These are phyloP conservation scores for Agelaius tricolor DNA, from an alignment of 2,113 vertebrate genomes.

Conservation along the genomic window DNA sequence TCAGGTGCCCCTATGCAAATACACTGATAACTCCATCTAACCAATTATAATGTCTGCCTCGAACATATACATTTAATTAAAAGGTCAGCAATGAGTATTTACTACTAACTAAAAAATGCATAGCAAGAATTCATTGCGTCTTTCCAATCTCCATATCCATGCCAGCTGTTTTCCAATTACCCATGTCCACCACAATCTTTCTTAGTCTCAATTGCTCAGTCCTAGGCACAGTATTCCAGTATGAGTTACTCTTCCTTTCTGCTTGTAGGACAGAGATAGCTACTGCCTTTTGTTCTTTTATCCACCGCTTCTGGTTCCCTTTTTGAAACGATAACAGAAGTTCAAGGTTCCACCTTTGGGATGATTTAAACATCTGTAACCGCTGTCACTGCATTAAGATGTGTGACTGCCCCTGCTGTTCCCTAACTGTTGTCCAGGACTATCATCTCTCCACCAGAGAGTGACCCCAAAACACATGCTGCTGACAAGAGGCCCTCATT, in stretches of 20 bases:
- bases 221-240: background rate
- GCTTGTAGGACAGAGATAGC: background rate
- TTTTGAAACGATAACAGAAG: background rate
- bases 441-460: background rate
- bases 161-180: background rate
- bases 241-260: background rate
- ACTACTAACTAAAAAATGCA: background rate
- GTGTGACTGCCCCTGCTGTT: background rate
- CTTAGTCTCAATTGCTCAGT: background rate
- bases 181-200: background rate
- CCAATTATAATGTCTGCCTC: background rate
- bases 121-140: background rate
- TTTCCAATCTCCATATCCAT: background rate
- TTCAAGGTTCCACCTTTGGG: background rate
- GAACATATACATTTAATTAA: background rate
- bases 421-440: background rate
- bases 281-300: background rate
- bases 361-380: background rate
- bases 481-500: background rate
- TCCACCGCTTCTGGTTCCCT: background rate
- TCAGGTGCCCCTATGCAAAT: background rate
- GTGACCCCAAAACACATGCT: background rate
- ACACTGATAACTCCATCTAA: background rate
- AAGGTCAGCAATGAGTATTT: background rate
- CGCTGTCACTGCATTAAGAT: fast-evolving